Evolutionary conservation across 2,113 vertebrate genomes (phyloP).

Genomic region (Corythornis madagascariensis): DNA sequence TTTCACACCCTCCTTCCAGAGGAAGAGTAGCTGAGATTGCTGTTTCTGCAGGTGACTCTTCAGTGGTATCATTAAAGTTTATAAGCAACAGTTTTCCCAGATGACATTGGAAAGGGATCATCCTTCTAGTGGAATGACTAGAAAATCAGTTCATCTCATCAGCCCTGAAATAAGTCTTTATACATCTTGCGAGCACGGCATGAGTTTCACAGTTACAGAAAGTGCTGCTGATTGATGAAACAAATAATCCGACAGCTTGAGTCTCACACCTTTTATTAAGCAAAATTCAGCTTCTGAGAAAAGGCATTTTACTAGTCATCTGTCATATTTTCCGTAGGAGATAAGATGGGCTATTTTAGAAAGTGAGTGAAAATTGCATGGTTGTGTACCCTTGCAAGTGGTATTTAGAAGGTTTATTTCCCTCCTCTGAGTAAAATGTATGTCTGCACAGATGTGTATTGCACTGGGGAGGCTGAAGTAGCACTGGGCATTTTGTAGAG

Average conservation of each 20-base stretch:
- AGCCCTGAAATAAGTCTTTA: not conserved
- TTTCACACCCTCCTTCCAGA: not conserved
- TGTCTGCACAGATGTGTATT: not conserved
- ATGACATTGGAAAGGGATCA: not conserved
- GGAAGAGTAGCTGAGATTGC: not conserved
- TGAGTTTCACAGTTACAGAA: not conserved
- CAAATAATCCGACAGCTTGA: not conserved
- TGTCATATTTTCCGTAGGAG: not conserved
- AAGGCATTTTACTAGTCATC: not conserved
- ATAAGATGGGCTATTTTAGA: not conserved
- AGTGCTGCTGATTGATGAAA: not conserved
- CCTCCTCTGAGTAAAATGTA: not conserved
- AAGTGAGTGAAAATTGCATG: not conserved
- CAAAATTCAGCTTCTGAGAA: not conserved
- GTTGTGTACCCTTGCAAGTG: not conserved
- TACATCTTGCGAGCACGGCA: not conserved
- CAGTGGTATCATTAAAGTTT: fast-evolving
- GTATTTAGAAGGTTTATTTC: not conserved
- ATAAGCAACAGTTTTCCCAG: not conserved
- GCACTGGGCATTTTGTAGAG: not conserved
- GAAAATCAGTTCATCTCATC: not conserved
- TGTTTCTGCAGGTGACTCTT: not conserved
- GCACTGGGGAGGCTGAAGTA: not conserved
- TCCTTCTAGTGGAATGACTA: not conserved
- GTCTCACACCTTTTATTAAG: not conserved